Conservation (phyloP, 2,113 vertebrate species). For the Oceanites oceanicus region DNA sequence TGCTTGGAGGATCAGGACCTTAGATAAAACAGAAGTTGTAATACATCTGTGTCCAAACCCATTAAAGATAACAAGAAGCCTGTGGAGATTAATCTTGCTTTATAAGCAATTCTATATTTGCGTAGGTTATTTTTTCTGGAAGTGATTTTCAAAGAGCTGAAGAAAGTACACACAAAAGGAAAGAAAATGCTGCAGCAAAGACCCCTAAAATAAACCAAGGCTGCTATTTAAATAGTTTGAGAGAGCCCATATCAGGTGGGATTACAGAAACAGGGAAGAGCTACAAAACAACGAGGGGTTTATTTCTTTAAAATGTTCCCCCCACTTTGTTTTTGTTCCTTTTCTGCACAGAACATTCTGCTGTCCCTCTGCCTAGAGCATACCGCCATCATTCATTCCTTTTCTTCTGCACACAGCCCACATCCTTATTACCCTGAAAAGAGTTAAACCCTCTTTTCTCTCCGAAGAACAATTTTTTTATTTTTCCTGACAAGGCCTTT, state of each 20-base stretch:
- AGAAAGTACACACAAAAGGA: neutral
- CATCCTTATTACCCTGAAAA: constrained; percentile 6
- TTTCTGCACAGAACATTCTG: neutral
- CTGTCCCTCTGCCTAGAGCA: neutral
- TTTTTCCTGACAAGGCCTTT: constrained; percentile 43
- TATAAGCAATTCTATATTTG: neutral
- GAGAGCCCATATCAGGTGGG: neutral
- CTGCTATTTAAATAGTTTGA: neutral
- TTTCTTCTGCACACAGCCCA: neutral
- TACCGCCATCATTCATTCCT: neutral
- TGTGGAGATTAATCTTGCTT: neutral
- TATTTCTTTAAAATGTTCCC: neutral
- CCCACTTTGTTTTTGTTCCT: neutral
- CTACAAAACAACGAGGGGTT: neutral
- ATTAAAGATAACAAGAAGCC: neutral
- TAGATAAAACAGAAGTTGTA: neutral
- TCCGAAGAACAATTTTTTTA: constrained; percentile 31
- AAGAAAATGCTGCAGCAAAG: neutral
- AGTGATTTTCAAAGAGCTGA: neutral
- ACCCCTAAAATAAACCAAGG: neutral
- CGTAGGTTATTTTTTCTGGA: constrained; percentile 26
- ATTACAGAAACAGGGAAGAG: neutral
- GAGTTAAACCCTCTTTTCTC: constrained; percentile 2
- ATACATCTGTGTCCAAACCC: neutral
- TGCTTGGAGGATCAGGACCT: neutral